Percentiles rank a stretch among this genome's conserved stretches.
phyloP scores from a whole-genome alignment of 2,888 invertebrate species.

The Scaptomyza tumidula region DNA sequence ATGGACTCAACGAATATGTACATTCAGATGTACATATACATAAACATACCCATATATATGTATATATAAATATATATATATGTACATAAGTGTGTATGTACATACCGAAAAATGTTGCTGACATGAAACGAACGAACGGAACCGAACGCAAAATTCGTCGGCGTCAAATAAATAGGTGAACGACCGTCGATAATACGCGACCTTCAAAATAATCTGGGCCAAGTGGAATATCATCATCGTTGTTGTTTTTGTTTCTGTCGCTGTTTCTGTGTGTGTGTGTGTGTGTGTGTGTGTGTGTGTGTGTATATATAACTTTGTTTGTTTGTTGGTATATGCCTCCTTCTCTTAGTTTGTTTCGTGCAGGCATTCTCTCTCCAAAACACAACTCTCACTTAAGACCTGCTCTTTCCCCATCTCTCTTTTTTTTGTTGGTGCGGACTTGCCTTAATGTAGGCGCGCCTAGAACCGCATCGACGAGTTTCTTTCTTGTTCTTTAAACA shows the following conservation, averaged over 20 bases:
- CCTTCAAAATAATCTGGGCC: constrained; percentile 85
- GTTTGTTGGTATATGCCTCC: constrained; percentile 2
- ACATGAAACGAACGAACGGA: constrained; percentile 25
- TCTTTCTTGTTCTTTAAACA: constrained; percentile 10
- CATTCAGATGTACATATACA: constrained; percentile 13
- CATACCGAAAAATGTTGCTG: constrained; percentile 21
- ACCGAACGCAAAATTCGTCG: constrained; percentile 28
- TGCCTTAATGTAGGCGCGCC: constrained; percentile 18
- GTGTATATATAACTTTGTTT: constrained; percentile 13
- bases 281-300: too few species aligned
- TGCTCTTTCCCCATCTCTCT: neutral
- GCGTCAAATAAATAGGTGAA: constrained; percentile 83
- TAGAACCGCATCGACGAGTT: constrained; percentile 12
- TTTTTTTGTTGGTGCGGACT: neutral
- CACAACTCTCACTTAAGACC: constrained; percentile 8
- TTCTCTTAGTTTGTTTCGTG: constrained; percentile 4
- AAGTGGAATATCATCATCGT: constrained; percentile 82
- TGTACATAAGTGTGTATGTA: neutral
- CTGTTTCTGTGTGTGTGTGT: constrained; percentile 27
- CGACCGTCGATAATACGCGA: constrained; percentile 84
- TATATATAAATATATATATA: neutral
- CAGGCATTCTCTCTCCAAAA: constrained; percentile 13
- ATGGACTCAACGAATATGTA: constrained; percentile 11
- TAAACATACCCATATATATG: neutral
- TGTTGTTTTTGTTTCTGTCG: constrained; percentile 19